Evolutionary conservation across 2,888 invertebrate species (phyloP), one percentile per base, ranked within the genome.

Genomic region (Ectemnius lituratus): DNA sequence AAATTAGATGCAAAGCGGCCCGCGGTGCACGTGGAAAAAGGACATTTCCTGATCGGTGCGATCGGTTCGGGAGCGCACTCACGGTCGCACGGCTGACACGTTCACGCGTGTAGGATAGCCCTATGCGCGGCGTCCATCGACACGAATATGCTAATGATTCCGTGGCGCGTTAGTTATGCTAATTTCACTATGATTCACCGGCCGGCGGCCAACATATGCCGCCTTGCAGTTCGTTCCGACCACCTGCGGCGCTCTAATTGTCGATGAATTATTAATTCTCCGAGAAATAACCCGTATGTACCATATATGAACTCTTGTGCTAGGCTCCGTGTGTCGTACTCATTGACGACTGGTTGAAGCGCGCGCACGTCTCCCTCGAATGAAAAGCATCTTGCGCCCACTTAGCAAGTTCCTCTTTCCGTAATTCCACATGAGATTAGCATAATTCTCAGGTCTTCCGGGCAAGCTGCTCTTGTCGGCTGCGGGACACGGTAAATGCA

Each of bases 171-270:
- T 88, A 84, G 85, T 84, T 87, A 88, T 88, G 87, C 82, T 86
- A 88, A 87, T 87, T 85, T 80, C 83, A 78, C 85, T 84, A 89
- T 90, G 89, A 90, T 90, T 90, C 90, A 89, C 85, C 85, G 74
- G 37, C 37, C 37, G 37, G 8, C 75, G 56, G 73, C 80, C 80
- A 87, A 85, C 89, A 89, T 88, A 89, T 89, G 89, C 83, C 75
- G 80, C 70, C 75, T 75, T 77, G 79, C 81, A 79, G 85, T 86
- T 87, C 81, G 84, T 82, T 81, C 78, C 81, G 85, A 86, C 87
- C 88, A 88, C 88, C 88, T 88, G 88, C 86, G 83, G 85, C 83
- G 81, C 79, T 76, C 78, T 86, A 85, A 85, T 84, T 85, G 86
- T 86, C 84, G 78, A 88, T 88, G 87, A 87, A 88, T 88, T 87